Evolutionary conservation across 1,140 invertebrate species (phyloP), one percentile per base, ranked within the genome.

Genomic region (Trichogramma pretiosum): DNA sequence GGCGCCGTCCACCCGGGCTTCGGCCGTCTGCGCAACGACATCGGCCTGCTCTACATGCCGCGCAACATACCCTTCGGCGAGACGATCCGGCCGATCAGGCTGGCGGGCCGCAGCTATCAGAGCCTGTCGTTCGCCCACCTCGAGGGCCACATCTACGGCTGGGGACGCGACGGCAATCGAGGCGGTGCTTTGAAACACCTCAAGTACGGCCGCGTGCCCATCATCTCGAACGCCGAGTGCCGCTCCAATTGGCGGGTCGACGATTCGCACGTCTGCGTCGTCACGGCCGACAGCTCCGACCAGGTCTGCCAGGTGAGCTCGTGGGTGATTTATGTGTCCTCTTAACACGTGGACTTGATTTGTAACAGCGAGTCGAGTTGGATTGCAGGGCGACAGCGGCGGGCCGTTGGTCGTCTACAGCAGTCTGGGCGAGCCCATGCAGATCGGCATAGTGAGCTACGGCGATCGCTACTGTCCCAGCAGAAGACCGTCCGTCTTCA

Each of bases 371-470:
- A 9, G 28, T 30, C 28, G 9, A 30, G 9, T n/a, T n/a, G n/a
- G 24, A 1, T 17, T 7, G 10, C 8, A 60, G 54, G 58, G 58
- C 9, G 58, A 62, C 16, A 62, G 57, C 9, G 60, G 60, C 5
- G 57, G 56, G 33, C 60, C 58, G 18, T 40, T 62, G 8, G 42
- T 59, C 3, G 26, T 59, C 1, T 18, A 19, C 0, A 11, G 14
- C 10, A 8, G 14, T 0, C 26, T 53, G 2, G 19, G 32, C 19
- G 19, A 39, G 4, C 47, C 52, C 2, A 1, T 62, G 10, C 60
- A 62, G 49, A 35, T 62, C 11, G 60, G 58, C 17, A 53, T 62
- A 8, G 60, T 62, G 1, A 60, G 58, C 30, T 60, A 59, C 30
- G 57, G 58, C 18, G 57, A 62, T n/a, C 30, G 26, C 3, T 18